Base-by-base conservation (phyloP, 2,113 vertebrate species). In the Dasyurus viverrinus region DNA sequence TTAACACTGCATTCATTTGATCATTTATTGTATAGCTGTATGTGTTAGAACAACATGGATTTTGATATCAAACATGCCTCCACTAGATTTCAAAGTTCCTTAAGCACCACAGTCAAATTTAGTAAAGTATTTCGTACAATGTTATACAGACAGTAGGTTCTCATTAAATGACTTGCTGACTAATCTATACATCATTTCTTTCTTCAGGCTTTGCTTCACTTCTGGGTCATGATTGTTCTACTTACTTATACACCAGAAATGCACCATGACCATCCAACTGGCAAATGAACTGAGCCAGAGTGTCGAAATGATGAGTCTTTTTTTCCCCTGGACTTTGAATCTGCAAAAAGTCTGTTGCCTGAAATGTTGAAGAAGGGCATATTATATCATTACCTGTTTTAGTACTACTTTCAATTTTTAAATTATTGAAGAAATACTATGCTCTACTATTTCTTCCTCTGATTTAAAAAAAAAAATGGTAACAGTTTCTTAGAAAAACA, bases 171-270 rank as follows among this genome's bases (percentile, higher is more conserved):
- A 3, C 8, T 55, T 6, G 0, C 2, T 26, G 68, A 25, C 91
- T 95, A 9, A 94, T n/a, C 4, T 19, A 3, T 16, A 55, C 0
- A 2, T 26, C 48, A n/a, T 95, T 96, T 94, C 90, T 96, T 97
- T 96, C 95, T 92, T 9, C 95, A 99, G 99, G 99, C 98, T 0
- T 96, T 99, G 36, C 99, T 99, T 95, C 99, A 99, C 95, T 98
- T 99, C 90, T 99, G 99, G 99, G 99, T 99, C 96, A 99, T 99
- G 99, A 98, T 99, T 92, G 99, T 99, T 53, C 99, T 99, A 7
- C 98, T 99, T 97, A 99, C 99, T 0, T 99, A 99, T 92, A 99
- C 99, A 30, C 99, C 99, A 92, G 99, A 99, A 98, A 99, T 99
- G 99, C 99, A 99, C 97, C 98, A 97, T 2, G 98, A 98, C 76